These are phyloP conservation scores for Xestia sexstrigata DNA, from an alignment of 2,888 invertebrate genomes.

Conservation along the genomic window DNA sequence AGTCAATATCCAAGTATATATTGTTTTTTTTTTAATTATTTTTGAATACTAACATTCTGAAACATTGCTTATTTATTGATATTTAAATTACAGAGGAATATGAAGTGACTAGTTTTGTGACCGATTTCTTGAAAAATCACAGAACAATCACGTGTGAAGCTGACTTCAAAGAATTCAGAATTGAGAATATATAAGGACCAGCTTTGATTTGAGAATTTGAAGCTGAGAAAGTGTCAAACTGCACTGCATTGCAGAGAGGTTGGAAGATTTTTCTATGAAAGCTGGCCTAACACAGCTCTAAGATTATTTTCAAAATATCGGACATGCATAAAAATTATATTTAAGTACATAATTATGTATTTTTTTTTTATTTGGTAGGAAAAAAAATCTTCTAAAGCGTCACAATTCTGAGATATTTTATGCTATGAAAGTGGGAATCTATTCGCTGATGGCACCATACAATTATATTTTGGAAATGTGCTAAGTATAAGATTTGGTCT, in stretches of 20 bases:
- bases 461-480: not conserved
- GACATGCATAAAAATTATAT: not conserved
- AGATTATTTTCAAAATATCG: not conserved
- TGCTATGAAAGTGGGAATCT: not conserved
- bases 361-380: no score
- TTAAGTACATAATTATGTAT: no score
- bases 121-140: constrained; percentile 88
- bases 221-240: not conserved
- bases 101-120: constrained; percentile 88
- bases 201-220: not conserved
- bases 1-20: constrained; percentile 89
- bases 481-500: not conserved
- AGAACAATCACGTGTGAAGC: constrained; percentile 88
- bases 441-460: not conserved
- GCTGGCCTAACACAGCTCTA: not conserved
- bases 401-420: not conserved
- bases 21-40: not conserved
- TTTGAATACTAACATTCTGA: not conserved
- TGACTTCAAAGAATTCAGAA: constrained; percentile 85
- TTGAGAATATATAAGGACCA: constrained; percentile 79
- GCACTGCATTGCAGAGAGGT: not conserved
- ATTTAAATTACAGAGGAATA: constrained; percentile 87
- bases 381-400: not conserved
- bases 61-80: not conserved
- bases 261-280: not conserved